These are phyloP conservation scores for Dryobota labecula DNA, from an alignment of 2,888 invertebrate genomes.

Conservation along the genomic window DNA sequence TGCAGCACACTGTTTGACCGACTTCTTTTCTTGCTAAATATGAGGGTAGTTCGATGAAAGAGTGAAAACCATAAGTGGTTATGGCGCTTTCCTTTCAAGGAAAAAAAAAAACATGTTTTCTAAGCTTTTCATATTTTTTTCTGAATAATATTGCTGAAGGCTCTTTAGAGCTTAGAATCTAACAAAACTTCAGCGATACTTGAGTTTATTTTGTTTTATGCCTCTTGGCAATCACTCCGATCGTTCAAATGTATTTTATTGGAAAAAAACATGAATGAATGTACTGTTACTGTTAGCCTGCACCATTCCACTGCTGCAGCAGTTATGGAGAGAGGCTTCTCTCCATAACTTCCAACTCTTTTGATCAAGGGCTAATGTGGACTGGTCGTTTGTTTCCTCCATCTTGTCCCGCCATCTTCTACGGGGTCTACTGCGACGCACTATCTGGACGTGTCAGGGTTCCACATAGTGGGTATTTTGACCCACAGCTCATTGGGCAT, in stretches of 20 bases:
- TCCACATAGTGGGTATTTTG: no score
- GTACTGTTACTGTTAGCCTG: no score
- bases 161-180: not conserved
- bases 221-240: not conserved
- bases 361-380: no score
- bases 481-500: no score
- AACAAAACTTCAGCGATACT: not conserved
- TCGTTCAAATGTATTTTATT: not conserved
- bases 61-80: not conserved
- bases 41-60: conserved; percentile 37
- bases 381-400: no score
- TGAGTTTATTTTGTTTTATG: not conserved
- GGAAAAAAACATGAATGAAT: no score
- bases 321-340: no score
- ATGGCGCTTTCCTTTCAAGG: conserved; percentile 14
- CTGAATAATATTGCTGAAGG: not conserved
- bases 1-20: conserved; percentile 4
- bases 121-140: conserved; percentile 11
- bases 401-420: no score
- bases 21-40: conserved; percentile 25
- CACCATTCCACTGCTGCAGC: no score
- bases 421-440: no score
- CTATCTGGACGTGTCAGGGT: no score
- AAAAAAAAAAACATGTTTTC: not conserved
- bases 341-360: no score